phyloP scores from a whole-genome alignment of 2,113 vertebrate species.

The Octodon degus region DNA sequence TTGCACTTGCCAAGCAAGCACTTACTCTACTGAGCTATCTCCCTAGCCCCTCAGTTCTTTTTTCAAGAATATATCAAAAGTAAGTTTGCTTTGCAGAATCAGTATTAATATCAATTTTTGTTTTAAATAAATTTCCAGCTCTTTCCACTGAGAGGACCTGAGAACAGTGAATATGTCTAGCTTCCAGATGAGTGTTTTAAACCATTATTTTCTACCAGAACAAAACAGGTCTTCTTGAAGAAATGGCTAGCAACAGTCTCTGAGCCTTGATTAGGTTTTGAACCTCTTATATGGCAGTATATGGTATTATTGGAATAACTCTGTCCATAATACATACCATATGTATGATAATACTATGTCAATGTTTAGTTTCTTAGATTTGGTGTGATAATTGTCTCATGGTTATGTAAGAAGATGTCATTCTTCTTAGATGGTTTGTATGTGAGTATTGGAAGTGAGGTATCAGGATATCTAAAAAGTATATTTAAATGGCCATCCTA shows the following conservation, averaged over 20 bases:
- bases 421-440: background rate
- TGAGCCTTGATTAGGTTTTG: background rate
- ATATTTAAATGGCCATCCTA: background rate
- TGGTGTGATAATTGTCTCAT: background rate
- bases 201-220: background rate
- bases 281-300: background rate
- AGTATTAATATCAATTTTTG: background rate
- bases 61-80: conserved; percentile 34
- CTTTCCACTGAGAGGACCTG: background rate
- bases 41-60: background rate
- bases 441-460: background rate
- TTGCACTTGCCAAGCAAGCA: too few species aligned
- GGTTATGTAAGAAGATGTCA: background rate
- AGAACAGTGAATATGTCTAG: background rate
- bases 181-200: conserved; percentile 45
- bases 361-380: background rate
- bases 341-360: background rate
- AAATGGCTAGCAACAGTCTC: background rate
- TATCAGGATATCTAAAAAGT: background rate
- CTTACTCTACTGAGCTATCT: too few species aligned
- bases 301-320: background rate
- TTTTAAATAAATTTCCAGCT: conserved; percentile 45
- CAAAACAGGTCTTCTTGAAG: background rate
- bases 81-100: conserved; percentile 42
- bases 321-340: background rate